phyloP scores from a whole-genome alignment of 1,140 invertebrate species.

The Lithobius niger region DNA sequence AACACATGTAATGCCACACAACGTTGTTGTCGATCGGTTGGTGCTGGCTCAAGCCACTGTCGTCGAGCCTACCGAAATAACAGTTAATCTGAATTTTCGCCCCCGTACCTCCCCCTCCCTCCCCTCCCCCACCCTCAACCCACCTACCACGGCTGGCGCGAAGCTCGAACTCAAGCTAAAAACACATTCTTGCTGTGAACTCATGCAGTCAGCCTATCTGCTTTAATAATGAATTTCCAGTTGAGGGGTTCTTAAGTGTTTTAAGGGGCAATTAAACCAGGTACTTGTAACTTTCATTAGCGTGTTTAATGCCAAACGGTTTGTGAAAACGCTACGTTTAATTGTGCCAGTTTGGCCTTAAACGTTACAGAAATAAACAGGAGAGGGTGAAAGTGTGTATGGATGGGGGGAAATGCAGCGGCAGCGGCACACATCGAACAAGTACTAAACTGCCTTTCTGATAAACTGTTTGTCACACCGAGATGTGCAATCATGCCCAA shows the following conservation, averaged over 20 bases:
- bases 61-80: no score
- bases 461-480: slow-evolving; percentile 6
- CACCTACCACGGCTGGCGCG: no score
- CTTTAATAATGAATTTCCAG: slow-evolving; percentile 11
- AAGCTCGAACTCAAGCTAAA: no score
- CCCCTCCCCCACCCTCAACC: no score
- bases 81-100: no score
- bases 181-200: not conserved
- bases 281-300: slow-evolving; percentile 10
- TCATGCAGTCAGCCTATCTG: not conserved
- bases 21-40: no score
- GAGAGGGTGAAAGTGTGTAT: no score
- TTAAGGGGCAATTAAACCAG: slow-evolving; percentile 10
- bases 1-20: no score
- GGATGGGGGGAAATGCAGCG: no score
- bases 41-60: no score
- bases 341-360: slow-evolving; percentile 7
- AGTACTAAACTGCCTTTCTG: slow-evolving; percentile 2
- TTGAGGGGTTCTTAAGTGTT: slow-evolving; percentile 9
- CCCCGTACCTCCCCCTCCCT: no score
- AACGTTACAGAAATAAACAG: slow-evolving; percentile 8
- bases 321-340: slow-evolving; percentile 8
- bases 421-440: no score
- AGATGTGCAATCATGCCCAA: slow-evolving; percentile 8
- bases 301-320: slow-evolving; percentile 8